Percentiles rank a stretch among this genome's conserved stretches.
These are phyloP conservation scores for Spodoptera exigua DNA, from an alignment of 2,888 invertebrate species.

Conservation along the genomic window DNA sequence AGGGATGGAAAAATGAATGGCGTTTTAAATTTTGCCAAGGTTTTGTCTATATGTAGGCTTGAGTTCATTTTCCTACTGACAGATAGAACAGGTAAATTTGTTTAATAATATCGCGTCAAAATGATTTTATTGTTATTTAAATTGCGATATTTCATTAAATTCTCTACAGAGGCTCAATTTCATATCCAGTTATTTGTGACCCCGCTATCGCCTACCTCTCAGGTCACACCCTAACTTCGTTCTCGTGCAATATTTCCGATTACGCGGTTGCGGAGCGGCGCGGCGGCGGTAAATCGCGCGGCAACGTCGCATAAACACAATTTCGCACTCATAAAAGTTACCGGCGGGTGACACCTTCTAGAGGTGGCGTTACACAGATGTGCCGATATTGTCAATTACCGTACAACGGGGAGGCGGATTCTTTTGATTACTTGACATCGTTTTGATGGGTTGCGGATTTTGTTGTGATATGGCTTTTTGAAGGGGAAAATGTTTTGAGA, in stretches of 20 bases:
- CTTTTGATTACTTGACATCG: slow-evolving; percentile 52
- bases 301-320: slow-evolving; percentile 85
- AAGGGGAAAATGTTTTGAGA: not conserved
- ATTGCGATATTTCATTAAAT: too few species aligned
- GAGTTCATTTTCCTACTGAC: too few species aligned
- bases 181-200: too few species aligned
- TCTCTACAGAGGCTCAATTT: too few species aligned
- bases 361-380: slow-evolving; percentile 43
- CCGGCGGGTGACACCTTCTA: slow-evolving; percentile 71
- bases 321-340: slow-evolving; percentile 88
- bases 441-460: slow-evolving; percentile 44
- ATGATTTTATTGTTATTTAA: too few species aligned
- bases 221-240: slow-evolving; percentile 71
- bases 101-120: too few species aligned
- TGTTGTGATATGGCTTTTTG: slow-evolving; percentile 24
- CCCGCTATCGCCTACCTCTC: slow-evolving; percentile 40
- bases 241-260: slow-evolving; percentile 85
- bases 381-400: slow-evolving; percentile 71
- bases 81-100: too few species aligned
- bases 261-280: slow-evolving; percentile 63
- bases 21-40: too few species aligned
- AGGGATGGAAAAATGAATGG: too few species aligned
- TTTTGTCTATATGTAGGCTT: too few species aligned
- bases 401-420: slow-evolving; percentile 33
- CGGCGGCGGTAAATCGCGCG: slow-evolving; percentile 79